Conservation (phyloP, 2,113 vertebrate genomes). For the Cynopterus brachyotis region DNA sequence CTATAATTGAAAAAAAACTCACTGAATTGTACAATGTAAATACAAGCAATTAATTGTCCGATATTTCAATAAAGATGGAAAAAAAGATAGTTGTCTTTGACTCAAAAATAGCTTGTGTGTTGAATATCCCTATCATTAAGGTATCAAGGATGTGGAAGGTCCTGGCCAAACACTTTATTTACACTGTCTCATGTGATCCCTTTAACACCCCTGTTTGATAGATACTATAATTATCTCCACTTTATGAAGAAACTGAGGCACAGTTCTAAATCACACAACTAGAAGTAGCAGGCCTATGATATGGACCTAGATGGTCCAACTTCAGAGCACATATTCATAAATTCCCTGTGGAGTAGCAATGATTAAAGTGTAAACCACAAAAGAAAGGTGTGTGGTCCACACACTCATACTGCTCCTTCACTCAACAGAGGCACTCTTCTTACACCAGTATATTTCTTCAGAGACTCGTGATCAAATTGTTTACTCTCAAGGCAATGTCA, state of each 20-base stretch:
- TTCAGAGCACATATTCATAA: neutral
- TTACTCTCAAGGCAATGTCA: neutral
- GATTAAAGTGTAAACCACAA: neutral
- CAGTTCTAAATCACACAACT: neutral
- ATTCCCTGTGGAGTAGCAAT: neutral
- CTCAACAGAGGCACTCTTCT: neutral
- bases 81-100: neutral
- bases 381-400: neutral
- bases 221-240: neutral
- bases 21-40: too few species aligned
- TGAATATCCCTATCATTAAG: neutral
- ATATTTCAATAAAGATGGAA: too few species aligned
- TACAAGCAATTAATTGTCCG: too few species aligned
- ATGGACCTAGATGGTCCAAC: neutral
- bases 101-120: neutral
- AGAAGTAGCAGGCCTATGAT: neutral
- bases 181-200: neutral
- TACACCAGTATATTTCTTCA: neutral
- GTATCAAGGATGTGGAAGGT: neutral
- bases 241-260: neutral
- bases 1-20: too few species aligned
- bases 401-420: neutral
- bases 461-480: neutral
- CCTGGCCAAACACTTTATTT: neutral
- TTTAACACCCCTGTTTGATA: neutral